These are phyloP conservation scores for Galendromus occidentalis DNA, from an alignment of 1,140 invertebrate genomes.

Conservation along the genomic window DNA sequence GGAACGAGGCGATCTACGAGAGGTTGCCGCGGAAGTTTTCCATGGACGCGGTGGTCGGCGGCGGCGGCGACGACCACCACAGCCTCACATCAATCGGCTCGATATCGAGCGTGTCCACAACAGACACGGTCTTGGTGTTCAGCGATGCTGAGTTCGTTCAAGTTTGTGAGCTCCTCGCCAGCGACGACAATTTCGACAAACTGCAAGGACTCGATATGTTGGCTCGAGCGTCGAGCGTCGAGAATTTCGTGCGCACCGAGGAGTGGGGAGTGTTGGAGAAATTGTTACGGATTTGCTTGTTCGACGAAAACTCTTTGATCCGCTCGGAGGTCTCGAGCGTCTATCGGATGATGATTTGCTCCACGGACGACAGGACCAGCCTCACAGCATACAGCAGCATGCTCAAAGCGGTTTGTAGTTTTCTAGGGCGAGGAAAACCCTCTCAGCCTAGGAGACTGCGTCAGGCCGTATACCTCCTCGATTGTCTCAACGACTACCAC, in stretches of 20 bases:
- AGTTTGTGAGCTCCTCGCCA: not conserved
- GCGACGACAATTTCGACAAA: not conserved
- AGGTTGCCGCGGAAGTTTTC: not conserved
- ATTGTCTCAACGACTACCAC: conserved; percentile 2
- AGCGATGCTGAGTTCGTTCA: not conserved
- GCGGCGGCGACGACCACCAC: not conserved
- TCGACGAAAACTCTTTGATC: not conserved
- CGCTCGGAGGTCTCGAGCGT: not conserved
- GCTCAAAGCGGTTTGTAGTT: not conserved
- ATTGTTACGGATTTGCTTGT: not conserved
- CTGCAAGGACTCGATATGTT: not conserved
- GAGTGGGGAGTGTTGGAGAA: not conserved
- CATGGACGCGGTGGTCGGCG: not conserved
- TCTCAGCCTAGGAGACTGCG: not conserved
- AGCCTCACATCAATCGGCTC: not conserved
- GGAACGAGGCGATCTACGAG: not conserved
- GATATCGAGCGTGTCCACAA: conserved; percentile 3
- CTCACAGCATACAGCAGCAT: not conserved
- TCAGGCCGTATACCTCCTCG: not conserved
- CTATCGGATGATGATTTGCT: not conserved
- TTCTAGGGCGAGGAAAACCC: not conserved
- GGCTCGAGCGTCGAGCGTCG: not conserved
- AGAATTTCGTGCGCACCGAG: not conserved
- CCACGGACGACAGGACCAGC: not conserved
- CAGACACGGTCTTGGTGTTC: conserved; percentile 1